Percentiles rank a stretch among this genome's conserved stretches.
These are phyloP conservation scores for Empidonax traillii DNA, from an alignment of 2,113 vertebrate genomes.

Conservation along the genomic window DNA sequence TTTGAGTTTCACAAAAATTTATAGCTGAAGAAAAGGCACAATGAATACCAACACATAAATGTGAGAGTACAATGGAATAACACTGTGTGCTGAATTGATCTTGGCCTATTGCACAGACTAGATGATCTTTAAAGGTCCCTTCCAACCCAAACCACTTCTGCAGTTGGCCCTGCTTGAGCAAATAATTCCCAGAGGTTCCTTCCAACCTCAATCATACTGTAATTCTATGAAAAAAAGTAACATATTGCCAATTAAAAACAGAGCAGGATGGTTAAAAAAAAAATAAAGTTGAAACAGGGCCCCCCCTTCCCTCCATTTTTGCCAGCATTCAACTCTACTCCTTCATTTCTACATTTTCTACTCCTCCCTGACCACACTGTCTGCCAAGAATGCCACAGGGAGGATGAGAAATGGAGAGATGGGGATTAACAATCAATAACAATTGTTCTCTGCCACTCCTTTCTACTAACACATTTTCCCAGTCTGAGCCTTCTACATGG, in stretches of 20 bases:
- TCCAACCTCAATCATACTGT: not conserved
- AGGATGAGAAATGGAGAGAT: accelerated
- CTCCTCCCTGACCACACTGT: not conserved
- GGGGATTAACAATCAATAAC: not conserved
- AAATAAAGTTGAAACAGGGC: not conserved
- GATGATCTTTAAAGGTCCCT: not conserved
- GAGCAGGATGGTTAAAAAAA: not conserved
- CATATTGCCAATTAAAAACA: not conserved
- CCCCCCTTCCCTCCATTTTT: not conserved
- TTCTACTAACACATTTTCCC: not conserved
- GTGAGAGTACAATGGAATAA: not conserved
- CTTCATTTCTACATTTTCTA: not conserved
- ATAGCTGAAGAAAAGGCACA: not conserved
- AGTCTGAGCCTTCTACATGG: not conserved
- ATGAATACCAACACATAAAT: not conserved
- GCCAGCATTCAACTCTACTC: not conserved
- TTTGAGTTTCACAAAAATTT: not conserved
- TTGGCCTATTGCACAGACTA: not conserved
- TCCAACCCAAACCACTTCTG: not conserved
- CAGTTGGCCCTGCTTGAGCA: not conserved
- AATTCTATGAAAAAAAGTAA: not conserved
- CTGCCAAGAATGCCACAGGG: not conserved
- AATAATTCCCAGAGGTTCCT: not conserved
- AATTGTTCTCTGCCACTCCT: not conserved
- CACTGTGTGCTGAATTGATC: not conserved